These are phyloP conservation scores for Decapterus maruadsi DNA, from an alignment of 2,797 vertebrate genomes.

Conservation along the genomic window DNA sequence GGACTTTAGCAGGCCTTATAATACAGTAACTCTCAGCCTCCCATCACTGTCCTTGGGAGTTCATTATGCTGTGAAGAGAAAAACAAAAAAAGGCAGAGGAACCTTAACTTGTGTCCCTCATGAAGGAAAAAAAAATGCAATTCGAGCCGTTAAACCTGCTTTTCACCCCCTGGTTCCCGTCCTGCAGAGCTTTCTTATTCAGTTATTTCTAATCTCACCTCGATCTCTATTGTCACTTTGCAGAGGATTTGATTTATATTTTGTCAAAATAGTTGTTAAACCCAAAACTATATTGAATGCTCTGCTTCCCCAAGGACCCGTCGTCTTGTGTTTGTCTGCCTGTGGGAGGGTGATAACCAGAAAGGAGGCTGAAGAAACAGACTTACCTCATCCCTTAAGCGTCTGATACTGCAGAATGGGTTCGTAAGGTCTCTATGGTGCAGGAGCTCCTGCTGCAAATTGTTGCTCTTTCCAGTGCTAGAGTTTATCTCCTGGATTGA, in stretches of 20 bases:
- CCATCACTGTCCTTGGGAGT: constrained; percentile 65
- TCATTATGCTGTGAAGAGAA: constrained; percentile 43
- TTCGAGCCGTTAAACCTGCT: constrained; percentile 27
- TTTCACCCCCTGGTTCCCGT: constrained; percentile 15
- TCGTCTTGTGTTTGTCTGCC: constrained; percentile 43
- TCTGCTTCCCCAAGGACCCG: constrained; percentile 25
- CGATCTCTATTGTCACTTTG: constrained; percentile 47
- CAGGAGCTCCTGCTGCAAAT: constrained; percentile 69
- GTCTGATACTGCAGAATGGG: constrained; percentile 74
- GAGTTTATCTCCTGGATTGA: constrained; percentile 73
- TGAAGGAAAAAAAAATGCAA: constrained; percentile 47
- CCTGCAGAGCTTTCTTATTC: constrained; percentile 56
- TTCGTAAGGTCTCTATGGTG: constrained; percentile 71
- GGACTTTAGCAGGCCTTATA: constrained; percentile 59
- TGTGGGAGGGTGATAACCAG: constrained; percentile 69
- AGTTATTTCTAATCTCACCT: constrained; percentile 58
- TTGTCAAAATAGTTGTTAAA: constrained; percentile 60
- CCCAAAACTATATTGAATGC: constrained; percentile 48
- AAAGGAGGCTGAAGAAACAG: constrained; percentile 50
- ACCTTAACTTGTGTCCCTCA: constrained; percentile 31
- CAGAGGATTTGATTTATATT: constrained; percentile 62
- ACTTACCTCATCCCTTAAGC: constrained; percentile 74
- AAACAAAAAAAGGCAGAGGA: constrained; percentile 50
- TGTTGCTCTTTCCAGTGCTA: constrained; percentile 71
- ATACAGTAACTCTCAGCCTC: constrained; percentile 49